Evolutionary conservation across 64 coral and sea anemone species (phyloP).

Genomic region (Stichodactyla mertensii): DNA sequence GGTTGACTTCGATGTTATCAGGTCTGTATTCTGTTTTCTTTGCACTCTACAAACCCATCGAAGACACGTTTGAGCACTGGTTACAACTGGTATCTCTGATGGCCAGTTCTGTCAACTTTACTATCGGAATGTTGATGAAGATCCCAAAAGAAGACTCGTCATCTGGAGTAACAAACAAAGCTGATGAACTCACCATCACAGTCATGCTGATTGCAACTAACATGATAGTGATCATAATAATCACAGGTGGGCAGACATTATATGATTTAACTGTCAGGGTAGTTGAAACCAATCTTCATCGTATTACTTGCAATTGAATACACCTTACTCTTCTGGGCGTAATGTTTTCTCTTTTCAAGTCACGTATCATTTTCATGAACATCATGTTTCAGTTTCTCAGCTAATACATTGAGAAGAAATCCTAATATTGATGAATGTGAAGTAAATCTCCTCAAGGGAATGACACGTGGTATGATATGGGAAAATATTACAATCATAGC

Average conservation of each 20-base stretch:
- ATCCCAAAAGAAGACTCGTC: constrained; percentile 31
- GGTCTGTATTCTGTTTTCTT: constrained; percentile 49
- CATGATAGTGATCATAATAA: not conserved
- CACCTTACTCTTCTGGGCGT: too few species aligned
- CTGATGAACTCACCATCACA: not conserved
- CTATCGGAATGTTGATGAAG: constrained; percentile 51
- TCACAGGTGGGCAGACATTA: not conserved
- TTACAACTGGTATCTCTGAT: constrained; percentile 41
- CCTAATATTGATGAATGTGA: too few species aligned
- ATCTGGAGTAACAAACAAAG: not conserved
- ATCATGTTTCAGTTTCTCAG: too few species aligned
- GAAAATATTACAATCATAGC: too few species aligned
- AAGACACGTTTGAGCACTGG: constrained; percentile 59
- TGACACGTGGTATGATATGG: too few species aligned
- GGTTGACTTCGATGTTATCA: constrained; percentile 13
- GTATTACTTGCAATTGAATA: too few species aligned
- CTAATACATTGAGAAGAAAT: too few species aligned
- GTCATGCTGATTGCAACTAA: not conserved
- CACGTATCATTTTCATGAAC: too few species aligned
- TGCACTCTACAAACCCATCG: constrained; percentile 4
- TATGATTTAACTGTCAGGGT: too few species aligned
- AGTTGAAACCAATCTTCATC: too few species aligned
- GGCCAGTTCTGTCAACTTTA: constrained; percentile 25
- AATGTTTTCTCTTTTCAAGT: too few species aligned
- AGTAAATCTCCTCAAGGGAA: too few species aligned